Evolutionary conservation across 2,113 vertebrate genomes (phyloP), one percentile per base, ranked within the genome.

Genomic region (Nipponia nippon): DNA sequence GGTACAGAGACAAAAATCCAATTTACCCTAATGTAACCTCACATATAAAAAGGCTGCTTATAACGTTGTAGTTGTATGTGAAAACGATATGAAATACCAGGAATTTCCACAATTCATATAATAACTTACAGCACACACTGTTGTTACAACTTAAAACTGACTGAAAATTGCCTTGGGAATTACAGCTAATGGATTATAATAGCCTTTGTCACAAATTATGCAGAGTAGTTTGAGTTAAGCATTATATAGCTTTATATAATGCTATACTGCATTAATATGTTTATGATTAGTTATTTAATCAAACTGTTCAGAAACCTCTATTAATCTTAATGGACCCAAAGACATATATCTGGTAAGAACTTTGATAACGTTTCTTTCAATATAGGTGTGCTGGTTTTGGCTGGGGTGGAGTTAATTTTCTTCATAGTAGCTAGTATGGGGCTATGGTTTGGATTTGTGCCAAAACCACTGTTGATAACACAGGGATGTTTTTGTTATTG

Each of bases 1-100:
- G 55, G 12, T 26, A 89, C 7, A 91, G 70, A 91, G 44, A 91
- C 34, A 93, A 93, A 95, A 91, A 72, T 85, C 66, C 75, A 91
- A 66, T 49, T 55, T 87, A n/a, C 46, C 52, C 30, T 91, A 53
- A 56, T 0, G 4, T 50, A 91, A 77, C 81, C 40, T 76, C 66
- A 84, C 65, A 13, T 53, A 72, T n/a, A 90, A 89, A 89, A 80
- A 91, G 15, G 13, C 19, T 87, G 27, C 44, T 93, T 93, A 21
- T 26, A 70, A 46, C 1, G 1, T 38, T 52, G 29, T 7, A 61
- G 52, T 3, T 76, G 5, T 30, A 82, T 7, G 6, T 38, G 44
- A 81, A 95, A 92, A 69, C 3, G 0, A 72, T 56, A 65, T 9
- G 26, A 76, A 97, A 63, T 3, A 5, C 1, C 49, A 58, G 67